phyloP scores from a whole-genome alignment of 2,888 invertebrate genomes.

The Mimas tiliae region DNA sequence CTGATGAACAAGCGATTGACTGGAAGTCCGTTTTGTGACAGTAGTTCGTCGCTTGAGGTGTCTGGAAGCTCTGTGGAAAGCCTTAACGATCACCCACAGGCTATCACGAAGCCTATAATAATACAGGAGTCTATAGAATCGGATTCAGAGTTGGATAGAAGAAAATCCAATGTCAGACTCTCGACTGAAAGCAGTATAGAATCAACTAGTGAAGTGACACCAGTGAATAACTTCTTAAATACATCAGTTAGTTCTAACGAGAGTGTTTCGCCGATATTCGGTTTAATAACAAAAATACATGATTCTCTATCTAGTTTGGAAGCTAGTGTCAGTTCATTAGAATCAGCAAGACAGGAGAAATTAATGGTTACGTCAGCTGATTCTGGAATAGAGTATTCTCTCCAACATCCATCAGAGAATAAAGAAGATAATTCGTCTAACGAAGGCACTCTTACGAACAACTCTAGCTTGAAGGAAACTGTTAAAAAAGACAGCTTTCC shows the following conservation, averaged over 20 bases:
- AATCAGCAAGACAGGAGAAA: conserved; percentile 72
- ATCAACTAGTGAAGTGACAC: conserved; percentile 73
- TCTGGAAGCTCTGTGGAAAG: conserved; percentile 82
- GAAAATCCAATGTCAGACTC: conserved; percentile 60
- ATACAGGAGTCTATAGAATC: conserved; percentile 52
- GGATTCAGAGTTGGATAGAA: conserved; percentile 62
- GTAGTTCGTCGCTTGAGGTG: conserved; percentile 77
- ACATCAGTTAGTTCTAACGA: conserved; percentile 79
- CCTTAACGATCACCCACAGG: conserved; percentile 60
- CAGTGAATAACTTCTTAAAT: conserved; percentile 70
- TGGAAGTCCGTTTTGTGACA: conserved; percentile 74
- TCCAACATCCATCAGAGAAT: conserved; percentile 69
- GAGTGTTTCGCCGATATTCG: conserved; percentile 79
- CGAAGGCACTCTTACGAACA: conserved; percentile 79
- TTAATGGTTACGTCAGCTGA: conserved; percentile 78
- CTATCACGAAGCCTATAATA: conserved; percentile 46
- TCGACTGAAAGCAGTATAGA: conserved; percentile 76
- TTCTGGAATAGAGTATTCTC: conserved; percentile 78
- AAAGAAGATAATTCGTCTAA: conserved; percentile 78
- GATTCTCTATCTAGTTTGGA: conserved; percentile 79
- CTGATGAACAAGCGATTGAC: conserved; percentile 71
- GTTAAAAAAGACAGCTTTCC: conserved; percentile 52
- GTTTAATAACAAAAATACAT: conserved; percentile 71
- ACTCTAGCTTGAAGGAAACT: conserved; percentile 71
- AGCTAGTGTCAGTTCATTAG: conserved; percentile 79